Conservation (phyloP, 2,113 vertebrate genomes). For the Cyanoliseus patagonus region DNA sequence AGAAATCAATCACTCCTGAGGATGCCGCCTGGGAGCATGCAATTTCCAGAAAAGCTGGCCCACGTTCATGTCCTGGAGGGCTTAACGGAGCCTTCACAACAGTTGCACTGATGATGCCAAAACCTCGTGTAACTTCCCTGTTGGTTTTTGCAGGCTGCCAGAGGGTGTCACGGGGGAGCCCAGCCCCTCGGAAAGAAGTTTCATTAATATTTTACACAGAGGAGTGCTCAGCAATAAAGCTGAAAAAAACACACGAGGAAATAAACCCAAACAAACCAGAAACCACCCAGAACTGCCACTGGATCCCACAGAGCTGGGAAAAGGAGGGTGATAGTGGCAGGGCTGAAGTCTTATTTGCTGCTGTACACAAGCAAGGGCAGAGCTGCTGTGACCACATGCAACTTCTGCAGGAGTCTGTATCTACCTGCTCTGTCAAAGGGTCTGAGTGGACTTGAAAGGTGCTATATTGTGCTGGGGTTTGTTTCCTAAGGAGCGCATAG, state of each 20-base stretch:
- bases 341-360: not conserved
- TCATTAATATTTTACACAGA: not conserved
- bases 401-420: not conserved
- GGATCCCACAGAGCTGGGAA: not conserved
- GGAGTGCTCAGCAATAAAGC: not conserved
- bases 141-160: slow-evolving; percentile 16
- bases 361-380: not conserved
- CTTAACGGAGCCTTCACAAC: slow-evolving; percentile 23
- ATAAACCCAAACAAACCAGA: not conserved
- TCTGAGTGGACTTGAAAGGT: not conserved
- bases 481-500: not conserved
- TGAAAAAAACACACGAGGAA: not conserved
- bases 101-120: slow-evolving; percentile 5
- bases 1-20: slow-evolving; percentile 9
- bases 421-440: not conserved
- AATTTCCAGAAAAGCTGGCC: slow-evolving; percentile 13
- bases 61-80: not conserved
- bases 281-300: not conserved
- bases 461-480: not conserved
- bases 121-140: not conserved
- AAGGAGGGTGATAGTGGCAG: not conserved
- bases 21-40: not conserved
- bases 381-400: not conserved
- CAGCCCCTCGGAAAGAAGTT: not conserved
- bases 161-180: not conserved